Conservation (phyloP, 2,797 vertebrate species). For the Enteromius treurensis region DNA sequence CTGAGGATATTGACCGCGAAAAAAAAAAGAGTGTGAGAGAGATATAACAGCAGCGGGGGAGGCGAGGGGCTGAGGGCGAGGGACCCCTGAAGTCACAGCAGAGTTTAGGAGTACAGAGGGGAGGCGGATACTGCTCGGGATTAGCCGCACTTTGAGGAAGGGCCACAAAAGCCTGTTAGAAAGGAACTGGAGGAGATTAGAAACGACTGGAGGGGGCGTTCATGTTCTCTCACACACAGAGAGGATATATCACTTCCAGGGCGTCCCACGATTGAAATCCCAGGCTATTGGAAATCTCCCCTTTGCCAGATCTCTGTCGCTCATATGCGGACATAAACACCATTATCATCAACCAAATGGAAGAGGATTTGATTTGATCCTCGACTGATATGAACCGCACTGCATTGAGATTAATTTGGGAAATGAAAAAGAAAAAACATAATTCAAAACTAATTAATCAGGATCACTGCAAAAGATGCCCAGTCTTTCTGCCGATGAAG, state of each 20-base stretch:
- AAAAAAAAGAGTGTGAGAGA: background rate
- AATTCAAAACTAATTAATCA: constrained; percentile 45
- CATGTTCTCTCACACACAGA: constrained; percentile 21
- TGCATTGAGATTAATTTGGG: constrained; percentile 36
- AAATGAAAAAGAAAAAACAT: constrained; percentile 38
- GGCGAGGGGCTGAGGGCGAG: background rate
- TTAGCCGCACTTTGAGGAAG: constrained; percentile 68
- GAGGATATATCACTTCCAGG: constrained; percentile 71
- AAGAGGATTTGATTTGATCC: constrained; percentile 53
- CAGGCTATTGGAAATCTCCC: constrained; percentile 15
- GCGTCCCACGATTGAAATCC: constrained; percentile 23
- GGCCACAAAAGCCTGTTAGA: constrained; percentile 67
- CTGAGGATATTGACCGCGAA: background rate
- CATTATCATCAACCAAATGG: constrained; percentile 43
- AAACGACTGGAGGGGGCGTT: constrained; percentile 17
- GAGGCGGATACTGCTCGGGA: constrained; percentile 68
- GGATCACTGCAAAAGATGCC: constrained; percentile 36
- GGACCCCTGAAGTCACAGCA: background rate
- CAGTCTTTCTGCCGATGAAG: constrained; percentile 26
- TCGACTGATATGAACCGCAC: constrained; percentile 31
- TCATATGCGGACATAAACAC: background rate
- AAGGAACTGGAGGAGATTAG: constrained; percentile 64
- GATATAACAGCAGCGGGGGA: background rate
- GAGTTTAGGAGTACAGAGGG: constrained; percentile 51
- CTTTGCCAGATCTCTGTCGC: background rate